Percentiles rank a stretch among this genome's conserved stretches.
These are phyloP conservation scores for Tetramorium simillimum DNA, from an alignment of 1,140 invertebrate species.

Conservation along the genomic window DNA sequence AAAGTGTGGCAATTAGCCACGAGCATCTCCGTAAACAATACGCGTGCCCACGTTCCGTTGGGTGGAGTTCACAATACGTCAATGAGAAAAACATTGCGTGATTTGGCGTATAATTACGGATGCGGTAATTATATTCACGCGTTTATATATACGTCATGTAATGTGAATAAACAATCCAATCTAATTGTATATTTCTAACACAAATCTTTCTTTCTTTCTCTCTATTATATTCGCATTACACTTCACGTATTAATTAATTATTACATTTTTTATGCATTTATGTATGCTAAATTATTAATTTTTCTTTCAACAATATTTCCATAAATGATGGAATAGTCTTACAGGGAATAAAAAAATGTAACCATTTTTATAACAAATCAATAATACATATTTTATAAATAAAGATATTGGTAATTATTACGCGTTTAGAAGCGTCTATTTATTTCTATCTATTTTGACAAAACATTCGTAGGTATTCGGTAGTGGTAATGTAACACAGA, in stretches of 20 bases:
- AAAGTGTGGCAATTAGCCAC: slow-evolving; percentile 43
- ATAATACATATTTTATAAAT: background rate
- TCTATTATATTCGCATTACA: background rate
- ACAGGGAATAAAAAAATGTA: background rate
- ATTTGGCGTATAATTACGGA: slow-evolving; percentile 65
- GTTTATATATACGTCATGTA: slow-evolving; percentile 16
- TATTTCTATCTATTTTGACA: background rate
- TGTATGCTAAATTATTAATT: background rate
- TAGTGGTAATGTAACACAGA: slow-evolving; percentile 32
- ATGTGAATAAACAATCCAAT: slow-evolving; percentile 3
- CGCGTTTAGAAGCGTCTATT: background rate
- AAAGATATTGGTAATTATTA: background rate
- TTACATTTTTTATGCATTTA: background rate
- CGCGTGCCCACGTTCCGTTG: slow-evolving; percentile 52
- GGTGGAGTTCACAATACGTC: slow-evolving; percentile 43
- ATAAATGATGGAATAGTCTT: background rate
- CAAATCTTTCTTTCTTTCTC: background rate
- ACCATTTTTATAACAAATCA: background rate
- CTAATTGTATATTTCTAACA: background rate
- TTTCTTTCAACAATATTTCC: background rate
- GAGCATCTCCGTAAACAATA: slow-evolving; percentile 62
- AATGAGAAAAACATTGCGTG: slow-evolving; percentile 57
- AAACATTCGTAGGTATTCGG: background rate
- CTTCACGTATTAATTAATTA: background rate
- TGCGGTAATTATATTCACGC: slow-evolving; percentile 38